These are phyloP conservation scores for Zoroaster sp. DNA, from an alignment of 53 echinoderm and acorn worm species.

Conservation along the genomic window DNA sequence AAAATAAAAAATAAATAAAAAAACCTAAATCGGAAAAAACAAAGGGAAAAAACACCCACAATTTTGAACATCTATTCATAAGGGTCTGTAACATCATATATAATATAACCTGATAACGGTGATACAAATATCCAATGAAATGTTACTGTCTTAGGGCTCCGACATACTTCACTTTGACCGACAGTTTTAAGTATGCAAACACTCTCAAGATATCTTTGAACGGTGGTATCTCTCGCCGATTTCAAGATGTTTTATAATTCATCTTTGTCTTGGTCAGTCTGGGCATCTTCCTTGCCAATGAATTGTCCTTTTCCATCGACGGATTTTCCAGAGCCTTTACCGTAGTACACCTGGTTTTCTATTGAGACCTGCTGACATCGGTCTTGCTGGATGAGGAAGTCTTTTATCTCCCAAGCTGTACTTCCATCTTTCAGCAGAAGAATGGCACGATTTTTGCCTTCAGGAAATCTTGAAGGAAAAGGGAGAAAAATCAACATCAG, in stretches of 20 bases:
- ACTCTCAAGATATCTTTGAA: too few relatives aligned
- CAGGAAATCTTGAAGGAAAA: conserved; percentile 72
- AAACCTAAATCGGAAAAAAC: too few relatives aligned
- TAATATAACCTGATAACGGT: too few relatives aligned
- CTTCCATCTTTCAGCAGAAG: conserved; percentile 85
- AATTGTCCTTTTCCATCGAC: conserved; percentile 47
- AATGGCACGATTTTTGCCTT: conserved; percentile 74
- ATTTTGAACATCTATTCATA: too few relatives aligned
- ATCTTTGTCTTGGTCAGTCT: background rate
- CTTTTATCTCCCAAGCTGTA: conserved; percentile 90
- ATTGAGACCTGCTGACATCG: conserved; percentile 80
- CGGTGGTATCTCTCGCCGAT: background rate
- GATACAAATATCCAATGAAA: too few relatives aligned
- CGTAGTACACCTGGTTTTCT: conserved; percentile 82
- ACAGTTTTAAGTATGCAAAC: too few relatives aligned
- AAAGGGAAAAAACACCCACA: too few relatives aligned
- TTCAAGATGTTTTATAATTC: conserved; percentile 4
- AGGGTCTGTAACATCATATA: too few relatives aligned
- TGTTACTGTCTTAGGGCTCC: too few relatives aligned
- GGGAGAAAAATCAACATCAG: too few relatives aligned
- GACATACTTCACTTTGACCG: too few relatives aligned
- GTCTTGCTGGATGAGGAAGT: conserved; percentile 90
- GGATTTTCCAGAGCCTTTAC: conserved; percentile 80
- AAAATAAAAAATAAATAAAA: too few relatives aligned
- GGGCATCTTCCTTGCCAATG: conserved; percentile 36